Percentiles rank a stretch among this genome's conserved stretches.
Evolutionary conservation across 1,140 invertebrate species (phyloP).

Genomic region (Aphaenogaster ashmeadi): DNA sequence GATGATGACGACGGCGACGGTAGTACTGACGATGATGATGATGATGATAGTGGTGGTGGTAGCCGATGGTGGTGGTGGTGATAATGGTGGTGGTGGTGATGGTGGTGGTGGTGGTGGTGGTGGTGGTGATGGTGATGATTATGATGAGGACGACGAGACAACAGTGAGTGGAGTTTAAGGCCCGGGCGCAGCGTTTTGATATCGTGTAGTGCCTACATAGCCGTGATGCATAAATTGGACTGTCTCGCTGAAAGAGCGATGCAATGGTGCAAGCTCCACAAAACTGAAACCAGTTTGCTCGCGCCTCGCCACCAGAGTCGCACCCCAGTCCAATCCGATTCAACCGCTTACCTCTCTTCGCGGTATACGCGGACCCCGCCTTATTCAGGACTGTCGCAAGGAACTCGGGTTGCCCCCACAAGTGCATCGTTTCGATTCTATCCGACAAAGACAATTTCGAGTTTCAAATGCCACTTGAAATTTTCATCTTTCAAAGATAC

Average conservation of each 20-base stretch:
- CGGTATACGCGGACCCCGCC: slow-evolving; percentile 84
- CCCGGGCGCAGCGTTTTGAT: slow-evolving; percentile 84
- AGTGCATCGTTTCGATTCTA: background rate
- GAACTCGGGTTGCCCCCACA: background rate
- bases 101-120: background rate
- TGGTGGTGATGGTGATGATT: background rate
- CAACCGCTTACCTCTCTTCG: slow-evolving; percentile 84
- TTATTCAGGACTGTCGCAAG: slow-evolving; percentile 82
- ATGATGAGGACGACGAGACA: slow-evolving; percentile 67
- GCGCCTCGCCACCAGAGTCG: slow-evolving; percentile 78
- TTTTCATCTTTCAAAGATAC: background rate
- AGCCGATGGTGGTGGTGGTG: no score
- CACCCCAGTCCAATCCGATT: slow-evolving; percentile 86
- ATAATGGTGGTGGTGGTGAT: background rate
- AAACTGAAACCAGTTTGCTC: slow-evolving; percentile 87
- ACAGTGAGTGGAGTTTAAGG: slow-evolving; percentile 80
- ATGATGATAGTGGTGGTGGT: background rate
- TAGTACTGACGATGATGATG: background rate
- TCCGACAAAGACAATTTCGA: background rate
- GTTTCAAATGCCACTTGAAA: background rate
- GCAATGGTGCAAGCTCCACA: slow-evolving; percentile 86
- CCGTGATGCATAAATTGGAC: slow-evolving; percentile 88
- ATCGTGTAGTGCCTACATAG: slow-evolving; percentile 87
- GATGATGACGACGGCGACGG: background rate
- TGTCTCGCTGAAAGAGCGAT: slow-evolving; percentile 86